Evolutionary conservation across 1,140 invertebrate species (phyloP), one percentile per base, ranked within the genome.

Genomic region (Procambarus clarkii): DNA sequence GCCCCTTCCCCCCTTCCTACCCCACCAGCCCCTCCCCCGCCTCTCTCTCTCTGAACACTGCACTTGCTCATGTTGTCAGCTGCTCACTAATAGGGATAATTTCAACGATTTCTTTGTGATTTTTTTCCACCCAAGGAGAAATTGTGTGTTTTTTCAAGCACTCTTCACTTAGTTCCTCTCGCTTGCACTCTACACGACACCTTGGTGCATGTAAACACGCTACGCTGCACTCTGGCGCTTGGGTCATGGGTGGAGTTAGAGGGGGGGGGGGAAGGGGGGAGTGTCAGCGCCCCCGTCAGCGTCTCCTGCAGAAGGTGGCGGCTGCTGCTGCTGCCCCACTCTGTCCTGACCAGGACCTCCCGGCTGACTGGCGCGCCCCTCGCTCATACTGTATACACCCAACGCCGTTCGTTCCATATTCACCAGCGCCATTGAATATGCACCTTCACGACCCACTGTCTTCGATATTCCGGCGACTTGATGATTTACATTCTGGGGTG

Each of bases 371-470:
- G 88, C 88, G 18, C 80, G 34, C 44, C 69, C 84, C 79, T 44
- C 88, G 15, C 81, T 45, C 74, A 58, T 58, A 82, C 46, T 24
- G 48, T 58, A 34, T 24, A 45, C n/a, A 45, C 88, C 45, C 88
- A 44, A 74, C 80, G 74, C 79, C 60, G 48, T 83, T 46, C 88
- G 80, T 90, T 90, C 88, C 88, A 90, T 90, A 90, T 90, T 90
- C 88, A 90, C 88, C 80, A 82, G 60, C 45, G 74, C 50, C 80
- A 83, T 82, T 84, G 81, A 84, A 90, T 90, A 90, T 90, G 88
- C 88, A 90, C 88, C 88, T 90, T 85, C 88, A 90, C 88, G 88
- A 90, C 88, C 88, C 88, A 71, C 69, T 90, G 88, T 90, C 88
- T 90, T 90, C 88, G 88, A 90, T 90, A 90, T 90, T 90, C 88